Evolutionary conservation across 2,888 invertebrate species (phyloP).

Genomic region (Euzetes globulus): DNA sequence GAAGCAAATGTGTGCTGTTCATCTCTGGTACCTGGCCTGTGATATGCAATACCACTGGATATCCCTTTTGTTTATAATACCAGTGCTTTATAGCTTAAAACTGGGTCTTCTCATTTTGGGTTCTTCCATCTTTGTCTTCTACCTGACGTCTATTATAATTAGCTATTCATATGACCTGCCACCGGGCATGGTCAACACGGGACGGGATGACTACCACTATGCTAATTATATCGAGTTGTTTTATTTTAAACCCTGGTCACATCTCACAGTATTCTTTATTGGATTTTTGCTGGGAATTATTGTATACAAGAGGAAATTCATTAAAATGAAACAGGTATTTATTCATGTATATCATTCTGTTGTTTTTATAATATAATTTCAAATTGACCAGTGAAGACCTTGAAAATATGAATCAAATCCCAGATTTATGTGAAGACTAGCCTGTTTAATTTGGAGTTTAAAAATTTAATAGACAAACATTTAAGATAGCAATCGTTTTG

Average conservation of each 20-base stretch:
- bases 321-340: neutral
- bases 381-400: no score
- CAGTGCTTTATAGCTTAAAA: neutral
- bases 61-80: constrained; percentile 16
- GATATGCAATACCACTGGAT: constrained; percentile 36
- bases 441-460: no score
- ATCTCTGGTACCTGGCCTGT: constrained; percentile 36
- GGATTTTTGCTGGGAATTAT: constrained; percentile 20
- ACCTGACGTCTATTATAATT: neutral
- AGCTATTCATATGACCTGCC: constrained; percentile 9
- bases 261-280: constrained; percentile 23
- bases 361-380: no score
- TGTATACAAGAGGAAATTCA: neutral
- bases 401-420: no score
- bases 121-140: neutral
- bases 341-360: neutral
- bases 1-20: constrained; percentile 22
- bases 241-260: constrained; percentile 31
- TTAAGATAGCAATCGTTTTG: no score
- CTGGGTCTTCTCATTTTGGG: neutral
- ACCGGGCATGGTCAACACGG: constrained; percentile 24
- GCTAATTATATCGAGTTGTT: neutral
- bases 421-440: no score
- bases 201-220: neutral
- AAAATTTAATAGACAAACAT: no score